These are phyloP conservation scores for Egretta garzetta DNA, from an alignment of 2,113 vertebrate genomes.

Conservation along the genomic window DNA sequence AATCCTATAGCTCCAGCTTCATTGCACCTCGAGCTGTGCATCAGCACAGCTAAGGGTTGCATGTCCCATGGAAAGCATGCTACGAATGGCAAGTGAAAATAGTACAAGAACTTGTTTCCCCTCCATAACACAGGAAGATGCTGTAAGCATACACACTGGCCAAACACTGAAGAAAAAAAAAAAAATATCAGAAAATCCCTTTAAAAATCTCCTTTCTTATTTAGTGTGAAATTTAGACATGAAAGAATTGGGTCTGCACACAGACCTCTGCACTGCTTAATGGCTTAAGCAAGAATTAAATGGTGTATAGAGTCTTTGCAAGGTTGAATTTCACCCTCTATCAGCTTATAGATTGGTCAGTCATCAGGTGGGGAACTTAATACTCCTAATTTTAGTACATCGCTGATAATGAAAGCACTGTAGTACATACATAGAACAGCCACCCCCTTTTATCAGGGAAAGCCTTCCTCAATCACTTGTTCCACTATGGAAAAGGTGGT, in stretches of 20 bases:
- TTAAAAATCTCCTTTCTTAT: background rate
- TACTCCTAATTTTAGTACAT: background rate
- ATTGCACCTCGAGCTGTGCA: background rate
- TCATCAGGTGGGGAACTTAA: constrained; percentile 4
- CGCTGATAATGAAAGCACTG: background rate
- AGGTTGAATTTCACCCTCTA: constrained; percentile 42
- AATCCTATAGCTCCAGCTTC: background rate
- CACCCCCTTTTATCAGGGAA: background rate
- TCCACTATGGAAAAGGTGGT: constrained; percentile 23
- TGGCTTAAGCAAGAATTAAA: background rate
- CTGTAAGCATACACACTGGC: background rate
- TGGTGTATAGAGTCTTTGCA: background rate
- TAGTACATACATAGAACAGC: background rate
- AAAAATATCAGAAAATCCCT: background rate
- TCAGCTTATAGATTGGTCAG: constrained; percentile 32
- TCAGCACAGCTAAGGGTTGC: too few species aligned
- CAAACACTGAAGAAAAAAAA: background rate
- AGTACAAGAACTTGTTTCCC: background rate
- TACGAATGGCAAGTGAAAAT: background rate
- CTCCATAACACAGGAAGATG: background rate
- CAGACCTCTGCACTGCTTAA: background rate
- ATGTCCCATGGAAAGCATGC: rapidly evolving
- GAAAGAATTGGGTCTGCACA: background rate
- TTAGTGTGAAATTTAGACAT: background rate
- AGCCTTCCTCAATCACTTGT: background rate